Base-by-base conservation (phyloP, 53 echinoderm and acorn worm species). In the Paracentrotus lividus region DNA sequence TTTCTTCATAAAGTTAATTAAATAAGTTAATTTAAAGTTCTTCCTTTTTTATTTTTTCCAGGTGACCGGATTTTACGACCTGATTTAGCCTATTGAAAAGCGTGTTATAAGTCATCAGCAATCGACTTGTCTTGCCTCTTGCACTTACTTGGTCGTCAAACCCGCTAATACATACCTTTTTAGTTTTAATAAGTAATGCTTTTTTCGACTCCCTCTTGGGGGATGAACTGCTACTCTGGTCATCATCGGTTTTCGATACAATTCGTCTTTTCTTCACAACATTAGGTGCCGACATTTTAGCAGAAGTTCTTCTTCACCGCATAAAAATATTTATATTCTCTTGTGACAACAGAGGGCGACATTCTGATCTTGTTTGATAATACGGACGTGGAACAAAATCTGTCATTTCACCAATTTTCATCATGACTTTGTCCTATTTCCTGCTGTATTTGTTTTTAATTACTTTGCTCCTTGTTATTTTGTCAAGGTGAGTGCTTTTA, bases 341-440 rank as follows among this genome's bases (percentile, higher is more conserved):
- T 60, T 24, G 20, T 57, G 16, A 14, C 57, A 7, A 26, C 27
- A 61, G 61, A 61, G 61, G 61, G 61, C 61, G n/a, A 27, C 61
- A 26, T 26, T 2, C 61, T 24, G 36, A 69, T 15, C 9, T 29
- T 32, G 66, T 5, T 31, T 12, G 27, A 7, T 9, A 69, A 33
- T 69, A 15, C 34, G 69, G 69, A 69, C 36, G 34, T 69, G 69
- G 15, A 69, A 13, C 26, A 34, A 69, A 69, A 69, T 36, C 3
- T 36, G 69, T 34, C 36, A 69, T 69, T 65, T 69, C 18, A 69
- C 69, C 0, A 14, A 29, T 84, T 84, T 84, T 45, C 65, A 21
- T 52, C 1, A 93, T 93, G 93, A 75, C 88, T 49, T 88, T 86
- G 72, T 57, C 87, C n/a, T 93, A 93, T 68, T 66, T 93, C 42